Conservation (phyloP, 2,888 invertebrate genomes). For the Eupithecia subfuscata region DNA sequence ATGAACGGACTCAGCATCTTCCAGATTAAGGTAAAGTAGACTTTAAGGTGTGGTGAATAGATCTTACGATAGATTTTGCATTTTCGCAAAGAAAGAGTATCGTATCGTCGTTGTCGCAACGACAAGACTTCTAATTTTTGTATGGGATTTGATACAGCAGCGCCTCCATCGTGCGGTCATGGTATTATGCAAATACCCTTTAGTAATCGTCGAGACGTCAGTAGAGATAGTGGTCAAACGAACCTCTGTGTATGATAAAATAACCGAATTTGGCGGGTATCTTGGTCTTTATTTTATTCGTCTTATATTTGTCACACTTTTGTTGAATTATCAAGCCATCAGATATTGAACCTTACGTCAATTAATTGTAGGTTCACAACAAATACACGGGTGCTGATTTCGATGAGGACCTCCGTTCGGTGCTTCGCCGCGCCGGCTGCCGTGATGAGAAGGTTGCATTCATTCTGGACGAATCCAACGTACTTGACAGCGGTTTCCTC, state of each 20-base stretch:
- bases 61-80: not conserved
- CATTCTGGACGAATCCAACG: slow-evolving; percentile 99
- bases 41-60: not conserved
- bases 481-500: slow-evolving; percentile 98
- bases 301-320: not conserved
- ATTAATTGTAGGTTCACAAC: slow-evolving; percentile 92
- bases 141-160: not conserved
- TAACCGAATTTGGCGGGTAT: not conserved
- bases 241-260: not conserved
- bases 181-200: not conserved
- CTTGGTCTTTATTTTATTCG: not conserved
- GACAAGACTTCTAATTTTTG: not conserved
- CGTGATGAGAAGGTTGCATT: slow-evolving; percentile 99
- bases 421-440: slow-evolving; percentile 93
- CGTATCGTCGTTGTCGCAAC: not conserved
- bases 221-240: not conserved
- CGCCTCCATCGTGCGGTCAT: not conserved
- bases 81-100: not conserved
- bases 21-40: slow-evolving; percentile 93
- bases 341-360: slow-evolving; percentile 12
- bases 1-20: slow-evolving; percentile 99
- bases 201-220: no score
- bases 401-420: slow-evolving; percentile 98
- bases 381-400: slow-evolving; percentile 99
- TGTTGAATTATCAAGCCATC: not conserved